Evolutionary conservation across 2,113 vertebrate genomes (phyloP), one percentile per base, ranked within the genome.

Genomic region (Perca schrenkii): DNA sequence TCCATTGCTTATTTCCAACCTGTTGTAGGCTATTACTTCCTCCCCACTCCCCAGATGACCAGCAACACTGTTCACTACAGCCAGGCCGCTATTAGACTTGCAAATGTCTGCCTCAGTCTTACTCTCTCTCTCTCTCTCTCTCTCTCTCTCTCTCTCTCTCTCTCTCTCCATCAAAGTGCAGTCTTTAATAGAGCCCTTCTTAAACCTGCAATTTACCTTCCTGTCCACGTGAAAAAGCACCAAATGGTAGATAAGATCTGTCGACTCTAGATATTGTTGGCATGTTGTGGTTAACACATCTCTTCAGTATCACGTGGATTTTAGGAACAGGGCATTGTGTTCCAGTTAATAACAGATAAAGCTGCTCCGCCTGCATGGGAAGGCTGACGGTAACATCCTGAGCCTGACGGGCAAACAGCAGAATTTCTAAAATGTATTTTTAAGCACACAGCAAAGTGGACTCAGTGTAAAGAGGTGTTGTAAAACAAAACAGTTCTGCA

Each of bases 1-100:
- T 81, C 78, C 74, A 86, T 85, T 82, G 79, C 69, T 77, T 70
- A 36, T 83, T 88, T 84, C 56, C 21, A 79, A 90, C 79, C 74
- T 86, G 76, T 80, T 80, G 77, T 60, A 36, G 63, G 43, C 75
- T 75, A 76, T 86, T 86, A 89, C 86, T 77, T 80, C 70, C 86
- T 77, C 52, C 43, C 52, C 2, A 25, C 74, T 77, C 63, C 31
- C 52, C 73, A 80, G 79, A 88, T 83, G 86, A 86, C 56, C 84
- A 84, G 73, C 75, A 89, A 76, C 15, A 78, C 60, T 86, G 57
- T 91, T 93, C 85, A 92, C 91, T 88, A 90, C 80, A 91, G 61
- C 75, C 88, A 84, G 50, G 67, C 86, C 57, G 65, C 80, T 62
- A 86, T 93, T 91, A 88, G 86, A 94, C 82, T 90, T 91, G 86